Percentiles rank a stretch among this genome's conserved stretches.
Evolutionary conservation across 2,797 vertebrate genomes (phyloP).

Genomic region (Rhinichthys osculus): DNA sequence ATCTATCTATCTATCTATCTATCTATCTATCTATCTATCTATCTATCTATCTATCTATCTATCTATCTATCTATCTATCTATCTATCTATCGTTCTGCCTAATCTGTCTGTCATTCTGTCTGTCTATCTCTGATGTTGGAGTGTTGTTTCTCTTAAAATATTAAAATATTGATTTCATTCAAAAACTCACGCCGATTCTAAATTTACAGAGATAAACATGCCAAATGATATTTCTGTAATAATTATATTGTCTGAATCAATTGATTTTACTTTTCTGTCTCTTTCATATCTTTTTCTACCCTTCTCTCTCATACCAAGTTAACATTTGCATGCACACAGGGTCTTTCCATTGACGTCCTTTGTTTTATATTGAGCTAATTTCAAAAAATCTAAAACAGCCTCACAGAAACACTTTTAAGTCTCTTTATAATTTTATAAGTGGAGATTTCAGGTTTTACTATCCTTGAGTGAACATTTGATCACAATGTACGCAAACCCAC

Average conservation of each 20-base stretch:
- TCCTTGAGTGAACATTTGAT: not conserved
- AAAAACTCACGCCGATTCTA: not conserved
- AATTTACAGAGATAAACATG: not conserved
- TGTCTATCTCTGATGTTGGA: slow-evolving; percentile 3
- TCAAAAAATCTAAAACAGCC: not conserved
- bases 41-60: slow-evolving; percentile 7
- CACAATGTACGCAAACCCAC: not conserved
- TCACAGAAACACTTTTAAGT: not conserved
- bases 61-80: not conserved
- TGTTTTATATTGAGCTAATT: not conserved
- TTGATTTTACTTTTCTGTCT: slow-evolving; percentile 3
- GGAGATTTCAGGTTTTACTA: not conserved
- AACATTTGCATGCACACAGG: not conserved
- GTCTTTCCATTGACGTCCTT: not conserved
- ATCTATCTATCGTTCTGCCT: not conserved
- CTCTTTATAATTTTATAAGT: not conserved
- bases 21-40: not conserved
- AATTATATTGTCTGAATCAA: not conserved
- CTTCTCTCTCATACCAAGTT: not conserved
- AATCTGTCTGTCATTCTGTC: not conserved
- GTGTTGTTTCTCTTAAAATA: not conserved
- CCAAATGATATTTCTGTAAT: not conserved
- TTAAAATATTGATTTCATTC: slow-evolving; percentile 1
- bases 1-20: not conserved
- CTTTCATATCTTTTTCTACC: slow-evolving; percentile 1